Percentiles rank a stretch among this genome's conserved stretches.
These are phyloP conservation scores for Psephotus haematonotus DNA, from an alignment of 2,113 vertebrate species.

Conservation along the genomic window DNA sequence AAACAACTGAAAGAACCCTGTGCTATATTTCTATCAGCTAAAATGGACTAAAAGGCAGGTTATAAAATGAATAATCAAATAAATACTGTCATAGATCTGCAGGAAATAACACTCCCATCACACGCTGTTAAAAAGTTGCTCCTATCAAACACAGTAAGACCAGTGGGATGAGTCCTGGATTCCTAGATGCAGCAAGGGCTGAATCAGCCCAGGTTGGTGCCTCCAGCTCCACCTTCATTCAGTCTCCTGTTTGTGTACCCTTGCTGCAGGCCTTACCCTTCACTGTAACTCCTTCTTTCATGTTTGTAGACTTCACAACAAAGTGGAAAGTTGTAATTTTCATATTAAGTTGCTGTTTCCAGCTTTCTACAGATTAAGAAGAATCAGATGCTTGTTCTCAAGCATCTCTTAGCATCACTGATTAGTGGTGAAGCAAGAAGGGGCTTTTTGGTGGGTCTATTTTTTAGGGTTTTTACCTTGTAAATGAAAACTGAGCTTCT, in stretches of 20 bases:
- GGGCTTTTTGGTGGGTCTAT: not conserved
- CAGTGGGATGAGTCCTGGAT: not conserved
- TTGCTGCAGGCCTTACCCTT: not conserved
- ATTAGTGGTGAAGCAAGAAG: not conserved
- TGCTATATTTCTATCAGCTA: not conserved
- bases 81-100: not conserved
- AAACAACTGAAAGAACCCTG: not conserved
- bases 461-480: not conserved
- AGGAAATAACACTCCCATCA: not conserved
- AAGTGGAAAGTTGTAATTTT: not conserved
- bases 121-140: not conserved
- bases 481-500: conserved; percentile 13
- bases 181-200: not conserved
- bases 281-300: not conserved
- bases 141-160: not conserved
- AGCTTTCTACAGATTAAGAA: not conserved
- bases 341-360: not conserved
- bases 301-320: not conserved
- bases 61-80: not conserved
- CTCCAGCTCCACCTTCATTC: not conserved
- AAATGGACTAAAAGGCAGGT: not conserved
- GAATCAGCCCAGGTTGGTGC: not conserved
- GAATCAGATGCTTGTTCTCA: not conserved
- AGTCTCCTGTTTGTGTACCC: not conserved
- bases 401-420: not conserved